Evolutionary conservation across 2,113 vertebrate species (phyloP).

Genomic region (Colossoma macropomum): DNA sequence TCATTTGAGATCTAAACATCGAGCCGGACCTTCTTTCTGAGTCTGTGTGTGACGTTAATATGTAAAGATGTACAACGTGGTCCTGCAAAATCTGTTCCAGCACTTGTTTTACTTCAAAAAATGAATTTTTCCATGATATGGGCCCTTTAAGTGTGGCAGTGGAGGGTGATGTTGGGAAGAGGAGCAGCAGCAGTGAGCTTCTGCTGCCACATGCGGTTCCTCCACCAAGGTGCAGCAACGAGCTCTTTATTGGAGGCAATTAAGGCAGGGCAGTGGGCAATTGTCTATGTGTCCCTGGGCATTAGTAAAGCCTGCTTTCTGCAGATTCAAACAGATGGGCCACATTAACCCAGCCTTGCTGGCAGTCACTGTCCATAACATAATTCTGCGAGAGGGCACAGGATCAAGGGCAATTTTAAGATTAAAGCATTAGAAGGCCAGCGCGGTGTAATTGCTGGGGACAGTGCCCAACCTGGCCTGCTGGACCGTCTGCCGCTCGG

Average conservation of each 20-base stretch:
- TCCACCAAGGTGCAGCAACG: conserved; percentile 45
- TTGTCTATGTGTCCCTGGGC: conserved; percentile 45
- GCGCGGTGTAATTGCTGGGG: conserved; percentile 42
- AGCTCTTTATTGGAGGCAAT: conserved; percentile 56
- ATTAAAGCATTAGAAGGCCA: conserved; percentile 45
- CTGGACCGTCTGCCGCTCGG: neutral
- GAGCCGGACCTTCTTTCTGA: no score
- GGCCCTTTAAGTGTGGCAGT: conserved; percentile 8
- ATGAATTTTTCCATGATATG: no score
- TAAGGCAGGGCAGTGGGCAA: conserved; percentile 52
- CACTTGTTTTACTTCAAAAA: no score
- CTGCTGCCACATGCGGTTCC: neutral
- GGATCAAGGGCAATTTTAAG: conserved; percentile 45
- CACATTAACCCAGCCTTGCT: conserved; percentile 41
- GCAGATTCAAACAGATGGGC: conserved; percentile 40
- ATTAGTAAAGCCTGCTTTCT: conserved; percentile 40
- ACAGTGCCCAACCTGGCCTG: conserved; percentile 37
- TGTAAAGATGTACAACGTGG: no score
- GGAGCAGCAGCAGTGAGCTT: conserved; percentile 5
- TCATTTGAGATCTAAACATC: no score
- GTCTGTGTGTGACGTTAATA: no score
- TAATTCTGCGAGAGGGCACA: conserved; percentile 25
- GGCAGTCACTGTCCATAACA: conserved; percentile 35
- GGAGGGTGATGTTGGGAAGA: conserved; percentile 26
- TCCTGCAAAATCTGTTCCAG: no score